phyloP scores from a whole-genome alignment of 2,113 vertebrate genomes.

The Neogale vison region DNA sequence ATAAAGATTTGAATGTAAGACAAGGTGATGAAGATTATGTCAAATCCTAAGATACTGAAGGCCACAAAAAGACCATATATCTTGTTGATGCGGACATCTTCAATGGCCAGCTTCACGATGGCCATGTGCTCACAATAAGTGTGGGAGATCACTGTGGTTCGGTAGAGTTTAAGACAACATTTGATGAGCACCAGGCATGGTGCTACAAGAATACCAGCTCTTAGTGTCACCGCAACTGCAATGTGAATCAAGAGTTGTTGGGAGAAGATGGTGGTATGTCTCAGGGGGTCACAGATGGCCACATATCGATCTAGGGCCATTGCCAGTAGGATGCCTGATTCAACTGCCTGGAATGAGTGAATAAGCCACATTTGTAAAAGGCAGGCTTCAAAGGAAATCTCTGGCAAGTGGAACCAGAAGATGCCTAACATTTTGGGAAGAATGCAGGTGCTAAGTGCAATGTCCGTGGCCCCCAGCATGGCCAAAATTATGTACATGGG shows the following conservation, averaged over 20 bases:
- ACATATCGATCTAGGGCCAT: slow-evolving; percentile 77
- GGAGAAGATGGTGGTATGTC: slow-evolving; percentile 68
- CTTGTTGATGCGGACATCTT: slow-evolving; percentile 40
- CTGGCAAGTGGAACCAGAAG: slow-evolving; percentile 61
- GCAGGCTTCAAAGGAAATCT: slow-evolving; percentile 59
- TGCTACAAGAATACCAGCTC: background rate
- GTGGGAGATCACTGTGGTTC: slow-evolving; percentile 42
- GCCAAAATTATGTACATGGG: slow-evolving; percentile 70
- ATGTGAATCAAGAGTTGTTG: background rate
- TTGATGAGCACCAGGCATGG: slow-evolving; percentile 49
- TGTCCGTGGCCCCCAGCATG: slow-evolving; percentile 65
- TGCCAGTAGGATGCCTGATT: slow-evolving; percentile 61
- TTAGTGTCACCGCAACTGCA: background rate
- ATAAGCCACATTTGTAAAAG: slow-evolving; percentile 71
- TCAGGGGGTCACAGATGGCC: slow-evolving; percentile 71
- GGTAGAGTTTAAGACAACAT: background rate
- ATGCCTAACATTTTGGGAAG: slow-evolving; percentile 69
- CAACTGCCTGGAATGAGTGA: slow-evolving; percentile 59
- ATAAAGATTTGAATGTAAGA: too few species aligned
- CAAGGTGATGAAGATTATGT: too few species aligned
- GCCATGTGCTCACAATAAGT: slow-evolving; percentile 70
- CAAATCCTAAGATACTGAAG: background rate
- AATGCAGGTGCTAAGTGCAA: slow-evolving; percentile 59
- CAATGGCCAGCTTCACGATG: slow-evolving; percentile 55
- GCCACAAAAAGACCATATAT: slow-evolving; percentile 49